These are phyloP conservation scores for Napeogenes sylphis DNA, from an alignment of 2,888 invertebrate species.

Conservation along the genomic window DNA sequence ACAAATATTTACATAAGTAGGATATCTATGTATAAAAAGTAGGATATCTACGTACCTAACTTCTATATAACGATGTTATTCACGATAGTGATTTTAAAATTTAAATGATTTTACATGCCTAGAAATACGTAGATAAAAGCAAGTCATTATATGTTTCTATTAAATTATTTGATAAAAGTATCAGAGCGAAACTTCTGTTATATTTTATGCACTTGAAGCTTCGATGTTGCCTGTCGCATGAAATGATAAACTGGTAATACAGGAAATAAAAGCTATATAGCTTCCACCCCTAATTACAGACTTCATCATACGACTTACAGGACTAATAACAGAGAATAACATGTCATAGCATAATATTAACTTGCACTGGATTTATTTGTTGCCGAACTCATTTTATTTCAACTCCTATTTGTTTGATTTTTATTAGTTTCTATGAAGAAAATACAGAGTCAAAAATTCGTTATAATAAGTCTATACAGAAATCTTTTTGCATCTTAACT, in stretches of 20 bases:
- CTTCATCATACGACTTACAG: neutral
- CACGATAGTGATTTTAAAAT: no score
- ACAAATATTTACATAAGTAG: no score
- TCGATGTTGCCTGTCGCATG: neutral
- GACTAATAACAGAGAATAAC: neutral
- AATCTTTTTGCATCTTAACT: neutral
- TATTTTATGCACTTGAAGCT: neutral
- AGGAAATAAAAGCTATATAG: neutral
- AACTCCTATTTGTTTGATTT: no score
- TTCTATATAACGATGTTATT: no score
- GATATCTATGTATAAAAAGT: neutral
- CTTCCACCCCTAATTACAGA: neutral
- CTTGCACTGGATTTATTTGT: neutral
- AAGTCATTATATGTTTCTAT: neutral
- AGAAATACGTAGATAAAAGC: neutral
- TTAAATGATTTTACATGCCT: neutral
- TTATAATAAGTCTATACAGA: no score
- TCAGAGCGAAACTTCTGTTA: conserved; percentile 1
- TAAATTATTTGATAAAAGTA: neutral
- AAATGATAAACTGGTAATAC: neutral
- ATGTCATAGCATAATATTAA: neutral
- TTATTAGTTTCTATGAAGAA: no score
- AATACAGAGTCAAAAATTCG: no score
- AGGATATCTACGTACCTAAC: no score
- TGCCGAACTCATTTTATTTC: neutral